Evolutionary conservation across 2,113 vertebrate species (phyloP), one percentile per base, ranked within the genome.

Genomic region (Pao palembangensis): DNA sequence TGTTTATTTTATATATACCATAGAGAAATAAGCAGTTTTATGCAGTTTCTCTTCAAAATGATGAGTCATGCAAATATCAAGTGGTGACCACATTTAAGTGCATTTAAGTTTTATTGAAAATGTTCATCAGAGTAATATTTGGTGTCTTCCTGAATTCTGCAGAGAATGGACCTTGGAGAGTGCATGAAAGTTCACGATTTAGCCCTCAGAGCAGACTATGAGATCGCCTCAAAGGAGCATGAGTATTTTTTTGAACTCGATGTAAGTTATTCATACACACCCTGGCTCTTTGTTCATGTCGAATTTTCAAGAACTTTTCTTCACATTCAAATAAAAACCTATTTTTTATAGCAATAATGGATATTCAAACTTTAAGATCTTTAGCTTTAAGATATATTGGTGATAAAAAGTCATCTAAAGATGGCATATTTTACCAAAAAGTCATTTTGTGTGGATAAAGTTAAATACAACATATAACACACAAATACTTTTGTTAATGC

Each of bases 111-210:
- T 38, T 28, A 28, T 6, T 28, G 25, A 28, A 28, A 28, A 28
- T 28, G 25, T 28, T 28, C 6, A 28, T 28, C 25, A 7, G 4
- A 7, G 23, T 25, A 25, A 28, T 28, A 28, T 28, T 28, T 28
- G 25, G 5, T 28, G 25, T 28, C 25, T 28, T 7, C 6, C 1
- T 84, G 23, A 49, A 59, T 70, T 13, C 70, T 79, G 34, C 80
- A 99, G 97, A 93, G 97, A 80, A 99, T 99, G 97, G 97, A 99
- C 85, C 92, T 99, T 82, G 97, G 97, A 79, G 97, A 99, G 83
- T 99, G 97, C 79, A 85, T 94, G 72, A 98, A 98, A 86, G 95
- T 98, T 52, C 97, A 99, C 57, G 97, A 98, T 85, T 86, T 99
- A 86, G 97, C 97, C 11, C 88, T 99, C 69, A 92, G 97, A 88